phyloP scores from a whole-genome alignment of 2,888 invertebrate species.

The Lasiommata megera region DNA sequence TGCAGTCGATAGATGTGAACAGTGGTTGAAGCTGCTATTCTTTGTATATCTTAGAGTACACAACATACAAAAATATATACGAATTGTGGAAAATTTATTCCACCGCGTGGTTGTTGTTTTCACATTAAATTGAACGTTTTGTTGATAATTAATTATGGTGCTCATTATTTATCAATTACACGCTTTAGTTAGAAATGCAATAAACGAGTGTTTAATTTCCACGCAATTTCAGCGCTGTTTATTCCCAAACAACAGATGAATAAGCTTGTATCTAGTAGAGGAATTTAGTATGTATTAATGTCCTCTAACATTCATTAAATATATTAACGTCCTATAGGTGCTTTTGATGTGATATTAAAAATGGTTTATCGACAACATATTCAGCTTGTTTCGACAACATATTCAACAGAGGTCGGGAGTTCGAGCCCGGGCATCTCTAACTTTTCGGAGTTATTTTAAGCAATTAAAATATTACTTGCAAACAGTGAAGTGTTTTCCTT shows the following conservation, averaged over 20 bases:
- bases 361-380: no score
- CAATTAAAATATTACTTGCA: no score
- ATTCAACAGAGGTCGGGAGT: no score
- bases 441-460: no score
- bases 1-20: no score
- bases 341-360: no score
- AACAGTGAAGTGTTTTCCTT: no score
- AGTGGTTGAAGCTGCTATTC: no score
- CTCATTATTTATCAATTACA: slow-evolving; percentile 21
- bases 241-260: slow-evolving; percentile 4
- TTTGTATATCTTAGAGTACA: background rate
- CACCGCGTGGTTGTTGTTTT: background rate
- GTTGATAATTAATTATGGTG: slow-evolving; percentile 11
- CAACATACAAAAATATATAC: background rate
- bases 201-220: slow-evolving; percentile 16
- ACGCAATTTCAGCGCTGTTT: slow-evolving; percentile 17
- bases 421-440: no score
- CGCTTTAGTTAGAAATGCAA: slow-evolving; percentile 23
- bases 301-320: no score
- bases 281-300: background rate
- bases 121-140: slow-evolving; percentile 10
- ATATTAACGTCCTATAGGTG: no score
- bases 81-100: background rate
- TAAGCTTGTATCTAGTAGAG: background rate
- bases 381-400: no score